Conservation (phyloP, 2,888 invertebrate genomes). For the Chironomus tentans region DNA sequence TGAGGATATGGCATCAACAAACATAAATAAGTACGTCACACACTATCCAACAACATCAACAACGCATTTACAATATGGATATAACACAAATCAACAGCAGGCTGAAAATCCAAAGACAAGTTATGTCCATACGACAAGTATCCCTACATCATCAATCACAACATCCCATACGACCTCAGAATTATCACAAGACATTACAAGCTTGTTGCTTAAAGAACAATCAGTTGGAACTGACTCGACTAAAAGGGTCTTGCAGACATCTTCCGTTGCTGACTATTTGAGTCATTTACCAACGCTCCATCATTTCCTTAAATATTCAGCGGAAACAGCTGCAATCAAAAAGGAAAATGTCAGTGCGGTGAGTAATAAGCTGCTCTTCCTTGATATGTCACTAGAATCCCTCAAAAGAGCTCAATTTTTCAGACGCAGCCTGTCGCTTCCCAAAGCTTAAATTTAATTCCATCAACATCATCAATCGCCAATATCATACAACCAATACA, state of each 20-base stretch:
- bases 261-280: conserved; percentile 76
- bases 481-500: conserved; percentile 18
- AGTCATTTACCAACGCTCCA: conserved; percentile 71
- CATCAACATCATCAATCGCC: conserved; percentile 13
- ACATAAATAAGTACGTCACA: conserved; percentile 36
- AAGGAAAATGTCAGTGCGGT: conserved; percentile 46
- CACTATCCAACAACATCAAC: conserved; percentile 35
- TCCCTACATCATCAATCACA: conserved; percentile 26
- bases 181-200: conserved; percentile 18
- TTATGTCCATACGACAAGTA: conserved; percentile 28
- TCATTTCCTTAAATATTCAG: conserved; percentile 75
- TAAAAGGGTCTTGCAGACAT: conserved; percentile 42
- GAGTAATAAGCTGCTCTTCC: conserved; percentile 27
- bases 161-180: not conserved
- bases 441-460: conserved; percentile 28
- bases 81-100: conserved; percentile 10
- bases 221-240: not conserved
- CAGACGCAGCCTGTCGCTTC: conserved; percentile 28
- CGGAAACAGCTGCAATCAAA: conserved; percentile 55
- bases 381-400: conserved; percentile 27
- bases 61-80: conserved; percentile 28
- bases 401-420: conserved; percentile 28
- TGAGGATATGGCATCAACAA: conserved; percentile 25
- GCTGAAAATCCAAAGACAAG: conserved; percentile 9
- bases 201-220: conserved; percentile 3